These are phyloP conservation scores for Tinea pellionella DNA, from an alignment of 2,888 invertebrate genomes.

Conservation along the genomic window DNA sequence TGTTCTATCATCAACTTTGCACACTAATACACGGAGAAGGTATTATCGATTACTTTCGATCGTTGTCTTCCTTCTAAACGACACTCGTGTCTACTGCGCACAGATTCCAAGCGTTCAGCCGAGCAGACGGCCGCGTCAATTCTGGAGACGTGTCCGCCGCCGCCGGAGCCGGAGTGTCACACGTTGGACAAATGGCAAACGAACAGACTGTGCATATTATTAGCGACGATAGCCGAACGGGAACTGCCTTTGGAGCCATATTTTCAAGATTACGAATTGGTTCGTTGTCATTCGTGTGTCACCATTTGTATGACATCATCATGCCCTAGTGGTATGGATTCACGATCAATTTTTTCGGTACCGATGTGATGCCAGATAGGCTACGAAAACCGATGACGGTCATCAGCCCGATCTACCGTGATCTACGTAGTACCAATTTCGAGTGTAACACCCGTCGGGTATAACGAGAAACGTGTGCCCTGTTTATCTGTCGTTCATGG, in stretches of 20 bases:
- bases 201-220: constrained; percentile 74
- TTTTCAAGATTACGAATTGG: constrained; percentile 80
- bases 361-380: too few species aligned
- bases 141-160: constrained; percentile 47
- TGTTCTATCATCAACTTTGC: constrained; percentile 81
- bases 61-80: too few species aligned
- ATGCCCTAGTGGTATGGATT: too few species aligned
- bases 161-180: constrained; percentile 79
- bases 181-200: constrained; percentile 74
- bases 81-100: constrained; percentile 16
- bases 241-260: constrained; percentile 78
- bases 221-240: constrained; percentile 78
- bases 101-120: not conserved
- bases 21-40: constrained; percentile 78
- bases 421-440: too few species aligned
- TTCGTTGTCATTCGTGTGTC: constrained; percentile 27
- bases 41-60: constrained; percentile 34
- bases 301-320: too few species aligned
- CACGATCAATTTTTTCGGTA: too few species aligned
- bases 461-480: too few species aligned
- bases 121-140: not conserved
- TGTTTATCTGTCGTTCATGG: too few species aligned
- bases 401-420: too few species aligned
- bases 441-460: too few species aligned
- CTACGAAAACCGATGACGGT: too few species aligned